Base-by-base conservation (phyloP, 2,888 invertebrate genomes). In the Acronicta alni region DNA sequence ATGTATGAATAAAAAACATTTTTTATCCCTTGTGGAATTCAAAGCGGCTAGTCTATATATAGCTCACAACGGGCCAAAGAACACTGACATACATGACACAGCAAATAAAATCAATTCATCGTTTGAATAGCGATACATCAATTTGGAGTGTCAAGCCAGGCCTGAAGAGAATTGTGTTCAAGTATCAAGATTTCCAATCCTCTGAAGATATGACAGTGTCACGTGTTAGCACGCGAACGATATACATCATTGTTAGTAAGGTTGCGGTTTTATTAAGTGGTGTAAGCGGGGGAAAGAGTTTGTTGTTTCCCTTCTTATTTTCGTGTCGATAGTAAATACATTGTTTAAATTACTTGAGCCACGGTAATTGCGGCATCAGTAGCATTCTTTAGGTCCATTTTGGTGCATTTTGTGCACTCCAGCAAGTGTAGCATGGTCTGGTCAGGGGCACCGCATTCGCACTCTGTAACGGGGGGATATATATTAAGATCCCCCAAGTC, bases 101-200 rank as follows among this genome's bases (percentile, higher is more conserved):
- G 12, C 60, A 46, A 67, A 3, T 48, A 45, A 53, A 67, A 42
- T 46, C 5, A 30, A 26, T 38, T 18, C 14, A 32, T 57, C 32
- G n/a, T 26, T n/a, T 37, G 17, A 23, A 20, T 5, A 41, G 8
- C 39, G 37, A 57, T 44, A 51, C 42, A 69, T 67, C 32, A 57
- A 63, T 14, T 35, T 52, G 16, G 42, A 26, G 23, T 37, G 41
- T 52, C 64, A 41, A 42, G 65, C 32, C 16, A 42, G n/a, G 23
- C 39, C 32, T 54, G 30, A 37, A 69, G 32, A 30, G 43, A 56
- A 52, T 64, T 52, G 39, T 64, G 47, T 70, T 70, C 49, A 62
- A 52, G 65, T 70, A 41, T 64, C 39, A 63, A 51, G 66, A 65
- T 71, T 72, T 72, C 72, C 46, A 66, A 71, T 66, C 46, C 54